phyloP scores from a whole-genome alignment of 2,113 vertebrate genomes.

The Mesocricetus auratus region DNA sequence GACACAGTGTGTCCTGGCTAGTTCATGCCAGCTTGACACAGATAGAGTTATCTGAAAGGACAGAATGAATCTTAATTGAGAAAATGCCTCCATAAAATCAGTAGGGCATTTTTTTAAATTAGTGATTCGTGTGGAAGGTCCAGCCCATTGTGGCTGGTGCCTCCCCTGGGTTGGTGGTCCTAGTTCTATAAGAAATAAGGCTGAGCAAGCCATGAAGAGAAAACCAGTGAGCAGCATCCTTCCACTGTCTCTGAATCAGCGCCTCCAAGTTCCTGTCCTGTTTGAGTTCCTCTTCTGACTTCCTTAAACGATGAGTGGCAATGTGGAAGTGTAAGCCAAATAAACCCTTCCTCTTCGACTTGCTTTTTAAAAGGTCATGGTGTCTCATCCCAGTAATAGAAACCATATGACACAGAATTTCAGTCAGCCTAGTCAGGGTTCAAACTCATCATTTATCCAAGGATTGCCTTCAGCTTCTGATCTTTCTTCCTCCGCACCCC shows the following conservation, averaged over 20 bases:
- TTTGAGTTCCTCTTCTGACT: background rate
- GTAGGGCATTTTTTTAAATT: background rate
- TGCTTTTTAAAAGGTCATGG: background rate
- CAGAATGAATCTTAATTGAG: background rate
- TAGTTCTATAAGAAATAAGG: background rate
- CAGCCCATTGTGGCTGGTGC: no score
- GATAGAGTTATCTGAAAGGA: background rate
- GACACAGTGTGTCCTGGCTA: no score
- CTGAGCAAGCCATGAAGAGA: background rate
- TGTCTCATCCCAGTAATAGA: background rate
- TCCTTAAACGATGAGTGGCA: background rate
- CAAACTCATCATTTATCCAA: background rate
- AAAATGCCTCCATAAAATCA: background rate
- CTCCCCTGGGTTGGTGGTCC: background rate
- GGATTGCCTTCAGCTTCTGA: background rate
- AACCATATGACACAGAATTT: background rate
- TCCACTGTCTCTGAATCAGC: background rate
- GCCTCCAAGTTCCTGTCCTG: background rate
- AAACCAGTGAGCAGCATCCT: background rate
- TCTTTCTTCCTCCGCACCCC: no score
- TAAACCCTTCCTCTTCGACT: background rate
- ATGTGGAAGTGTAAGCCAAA: background rate
- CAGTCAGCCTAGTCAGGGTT: background rate
- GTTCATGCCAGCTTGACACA: background rate
- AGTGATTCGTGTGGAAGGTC: background rate